Conservation (phyloP, 2,888 invertebrate genomes). For the Ethmia dodecea region DNA sequence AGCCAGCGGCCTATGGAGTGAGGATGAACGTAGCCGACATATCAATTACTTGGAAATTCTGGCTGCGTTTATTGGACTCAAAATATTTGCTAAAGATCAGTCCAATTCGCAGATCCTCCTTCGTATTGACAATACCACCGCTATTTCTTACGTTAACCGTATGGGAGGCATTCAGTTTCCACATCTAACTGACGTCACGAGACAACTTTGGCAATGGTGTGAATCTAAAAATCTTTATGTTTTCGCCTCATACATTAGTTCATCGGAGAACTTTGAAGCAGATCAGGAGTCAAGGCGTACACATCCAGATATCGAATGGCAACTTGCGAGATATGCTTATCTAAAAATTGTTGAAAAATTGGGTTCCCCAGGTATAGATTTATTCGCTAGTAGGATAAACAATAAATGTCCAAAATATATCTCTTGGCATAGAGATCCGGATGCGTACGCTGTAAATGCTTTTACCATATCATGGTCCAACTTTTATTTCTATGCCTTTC, state of each 20-base stretch:
- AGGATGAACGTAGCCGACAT: conserved; percentile 16
- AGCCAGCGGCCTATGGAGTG: conserved; percentile 22
- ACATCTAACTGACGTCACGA: conserved; percentile 1
- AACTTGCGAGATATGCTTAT: conserved; percentile 8
- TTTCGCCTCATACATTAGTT: conserved; percentile 6
- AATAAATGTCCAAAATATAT: conserved; percentile 8
- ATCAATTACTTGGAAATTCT: conserved; percentile 25
- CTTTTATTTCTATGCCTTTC: conserved; percentile 8
- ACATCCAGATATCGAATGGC: conserved; percentile 13
- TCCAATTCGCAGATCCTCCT: conserved; percentile 3
- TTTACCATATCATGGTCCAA: conserved; percentile 8
- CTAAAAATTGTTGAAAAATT: not conserved
- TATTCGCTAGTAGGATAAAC: conserved; percentile 10
- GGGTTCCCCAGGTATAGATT: conserved; percentile 7
- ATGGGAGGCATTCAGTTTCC: conserved; percentile 8
- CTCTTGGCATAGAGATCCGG: conserved; percentile 12
- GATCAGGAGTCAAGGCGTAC: conserved; percentile 9
- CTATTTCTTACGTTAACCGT: conserved; percentile 11
- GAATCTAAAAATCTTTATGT: not conserved
- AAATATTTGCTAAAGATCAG: conserved; percentile 19
- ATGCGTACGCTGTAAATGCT: conserved; percentile 8
- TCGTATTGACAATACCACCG: conserved; percentile 10
- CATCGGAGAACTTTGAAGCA: conserved; percentile 7
- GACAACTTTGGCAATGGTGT: conserved; percentile 8
- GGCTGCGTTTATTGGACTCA: conserved; percentile 22